Conservation (phyloP, 2,113 vertebrate genomes). For the Plecturocebus donacophilus region DNA sequence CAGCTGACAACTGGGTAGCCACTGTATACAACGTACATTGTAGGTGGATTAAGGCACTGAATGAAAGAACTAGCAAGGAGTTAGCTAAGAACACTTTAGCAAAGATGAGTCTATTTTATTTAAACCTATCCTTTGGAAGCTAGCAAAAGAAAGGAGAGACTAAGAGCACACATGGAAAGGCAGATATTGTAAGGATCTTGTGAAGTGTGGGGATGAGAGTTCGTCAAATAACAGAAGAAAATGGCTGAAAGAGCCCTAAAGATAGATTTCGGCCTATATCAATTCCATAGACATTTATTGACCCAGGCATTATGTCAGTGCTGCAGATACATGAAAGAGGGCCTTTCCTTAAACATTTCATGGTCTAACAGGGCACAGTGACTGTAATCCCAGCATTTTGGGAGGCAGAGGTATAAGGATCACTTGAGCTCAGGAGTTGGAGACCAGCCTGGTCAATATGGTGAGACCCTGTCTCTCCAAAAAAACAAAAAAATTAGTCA, state of each 20-base stretch:
- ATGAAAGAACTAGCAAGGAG: not conserved
- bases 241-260: not conserved
- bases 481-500: not conserved
- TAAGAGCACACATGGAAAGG: not conserved
- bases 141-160: slow-evolving; percentile 35
- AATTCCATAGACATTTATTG: slow-evolving; percentile 16
- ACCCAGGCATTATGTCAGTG: not conserved
- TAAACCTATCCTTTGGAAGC: not conserved
- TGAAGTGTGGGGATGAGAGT: not conserved
- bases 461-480: not conserved
- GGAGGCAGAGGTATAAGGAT: not conserved
- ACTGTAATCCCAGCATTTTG: not conserved
- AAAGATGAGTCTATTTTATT: slow-evolving; percentile 13
- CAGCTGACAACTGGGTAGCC: not conserved
- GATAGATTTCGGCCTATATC: not conserved
- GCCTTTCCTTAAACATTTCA: slow-evolving; percentile 3
- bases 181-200: not conserved
- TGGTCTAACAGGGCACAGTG: not conserved
- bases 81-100: not conserved
- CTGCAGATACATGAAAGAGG: not conserved
- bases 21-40: not conserved
- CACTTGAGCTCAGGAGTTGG: not conserved
- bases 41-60: not conserved
- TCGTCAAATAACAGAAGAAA: slow-evolving; percentile 14
- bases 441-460: not conserved